phyloP scores from a whole-genome alignment of 2,113 vertebrate genomes.

The Polypterus senegalus region DNA sequence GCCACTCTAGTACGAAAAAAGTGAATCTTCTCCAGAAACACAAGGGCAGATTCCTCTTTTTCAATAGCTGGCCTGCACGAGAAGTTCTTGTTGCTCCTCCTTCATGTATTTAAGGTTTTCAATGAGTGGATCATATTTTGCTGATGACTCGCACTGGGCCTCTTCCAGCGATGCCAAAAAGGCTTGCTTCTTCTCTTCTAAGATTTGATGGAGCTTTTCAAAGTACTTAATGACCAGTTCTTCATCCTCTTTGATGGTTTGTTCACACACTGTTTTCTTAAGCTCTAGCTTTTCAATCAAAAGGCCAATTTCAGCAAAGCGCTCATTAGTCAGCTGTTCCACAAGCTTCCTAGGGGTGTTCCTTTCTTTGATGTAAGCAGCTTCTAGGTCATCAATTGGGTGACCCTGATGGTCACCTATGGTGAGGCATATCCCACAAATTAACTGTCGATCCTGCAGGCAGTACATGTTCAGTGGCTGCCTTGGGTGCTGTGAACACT shows the following conservation, averaged over 20 bases:
- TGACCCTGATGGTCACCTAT: constrained; percentile 72
- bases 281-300: constrained; percentile 52
- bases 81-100: constrained; percentile 63
- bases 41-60: constrained; percentile 55
- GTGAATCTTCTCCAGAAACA: constrained; percentile 67
- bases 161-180: constrained; percentile 53
- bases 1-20: constrained; percentile 56
- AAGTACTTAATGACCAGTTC: constrained; percentile 52
- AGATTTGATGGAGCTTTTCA: constrained; percentile 35
- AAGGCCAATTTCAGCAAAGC: constrained; percentile 47
- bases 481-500: constrained; percentile 59
- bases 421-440: constrained; percentile 80
- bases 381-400: constrained; percentile 68
- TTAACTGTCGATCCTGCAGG: constrained; percentile 60
- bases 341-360: constrained; percentile 41
- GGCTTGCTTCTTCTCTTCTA: constrained; percentile 51
- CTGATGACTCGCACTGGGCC: constrained; percentile 25
- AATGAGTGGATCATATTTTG: constrained; percentile 58
- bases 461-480: constrained; percentile 85
- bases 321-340: constrained; percentile 45
- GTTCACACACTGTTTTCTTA: constrained; percentile 52
- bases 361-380: constrained; percentile 59
- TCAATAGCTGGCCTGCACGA: constrained; percentile 44
- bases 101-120: constrained; percentile 57
- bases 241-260: constrained; percentile 46